A percentile compares a stretch with the other conserved stretches of the same genome.
Conservation (phyloP, 2,888 invertebrate species). For the Dicycla oo region DNA sequence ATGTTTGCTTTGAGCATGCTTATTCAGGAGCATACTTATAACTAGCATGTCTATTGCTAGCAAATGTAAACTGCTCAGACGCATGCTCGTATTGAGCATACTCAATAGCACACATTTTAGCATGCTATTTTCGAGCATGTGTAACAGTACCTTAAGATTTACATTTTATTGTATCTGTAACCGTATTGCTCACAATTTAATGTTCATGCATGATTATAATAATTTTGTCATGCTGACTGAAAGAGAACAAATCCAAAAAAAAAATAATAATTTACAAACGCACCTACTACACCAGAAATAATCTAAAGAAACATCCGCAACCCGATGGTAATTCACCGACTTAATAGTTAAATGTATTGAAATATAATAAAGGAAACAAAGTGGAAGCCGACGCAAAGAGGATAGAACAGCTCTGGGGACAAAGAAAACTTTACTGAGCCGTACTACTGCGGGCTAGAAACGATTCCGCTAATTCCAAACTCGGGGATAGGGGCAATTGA, state of each 20-base stretch:
- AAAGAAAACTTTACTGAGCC: conserved; percentile 58
- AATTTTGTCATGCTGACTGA: too few species aligned
- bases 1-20: too few species aligned
- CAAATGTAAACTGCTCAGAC: too few species aligned
- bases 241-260: too few species aligned
- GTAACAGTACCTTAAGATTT: too few species aligned
- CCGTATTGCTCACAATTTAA: not conserved
- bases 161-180: not conserved
- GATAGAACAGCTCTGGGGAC: conserved; percentile 46
- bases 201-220: not conserved
- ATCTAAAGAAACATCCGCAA: conserved; percentile 3
- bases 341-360: conserved; percentile 56
- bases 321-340: conserved; percentile 14
- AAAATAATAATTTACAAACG: not conserved
- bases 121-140: too few species aligned
- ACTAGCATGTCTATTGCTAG: too few species aligned
- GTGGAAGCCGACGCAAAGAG: conserved; percentile 52
- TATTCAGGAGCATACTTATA: too few species aligned
- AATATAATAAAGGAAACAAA: conserved; percentile 58
- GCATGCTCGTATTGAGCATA: too few species aligned
- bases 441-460: conserved; percentile 48
- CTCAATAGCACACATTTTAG: too few species aligned
- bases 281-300: not conserved
- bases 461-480: conserved; percentile 56
- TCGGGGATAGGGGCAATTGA: conserved; percentile 58